Conservation (phyloP, 1,140 invertebrate genomes). For the Sitophilus oryzae region DNA sequence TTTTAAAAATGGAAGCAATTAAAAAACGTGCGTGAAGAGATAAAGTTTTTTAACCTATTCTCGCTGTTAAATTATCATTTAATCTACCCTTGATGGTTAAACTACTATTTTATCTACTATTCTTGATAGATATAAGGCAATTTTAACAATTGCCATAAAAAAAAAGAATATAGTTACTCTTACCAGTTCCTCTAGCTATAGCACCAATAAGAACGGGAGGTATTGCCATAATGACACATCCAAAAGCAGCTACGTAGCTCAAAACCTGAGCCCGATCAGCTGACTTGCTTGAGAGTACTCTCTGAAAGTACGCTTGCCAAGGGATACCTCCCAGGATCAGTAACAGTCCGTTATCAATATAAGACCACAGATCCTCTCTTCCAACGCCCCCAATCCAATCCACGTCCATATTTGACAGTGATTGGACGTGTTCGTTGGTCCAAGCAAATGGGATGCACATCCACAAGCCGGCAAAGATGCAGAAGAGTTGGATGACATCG, state of each 20-base stretch:
- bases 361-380: constrained; percentile 68
- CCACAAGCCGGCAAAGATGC: constrained; percentile 97
- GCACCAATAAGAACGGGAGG: constrained; percentile 94
- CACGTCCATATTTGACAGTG: constrained; percentile 72
- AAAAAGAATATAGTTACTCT: constrained; percentile 39
- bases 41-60: no score
- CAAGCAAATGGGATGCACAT: constrained; percentile 96
- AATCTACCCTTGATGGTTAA: no score
- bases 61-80: no score
- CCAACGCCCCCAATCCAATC: constrained; percentile 85
- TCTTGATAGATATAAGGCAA: no score
- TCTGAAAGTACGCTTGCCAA: constrained; percentile 98
- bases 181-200: constrained; percentile 90
- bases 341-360: constrained; percentile 86
- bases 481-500: constrained; percentile 97
- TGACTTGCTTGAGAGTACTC: constrained; percentile 92
- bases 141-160: background rate
- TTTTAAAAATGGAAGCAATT: no score
- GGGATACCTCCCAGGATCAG: constrained; percentile 96
- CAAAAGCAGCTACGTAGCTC: constrained; percentile 93
- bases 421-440: constrained; percentile 73
- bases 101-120: no score
- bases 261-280: constrained; percentile 87
- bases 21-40: no score
- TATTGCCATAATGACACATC: constrained; percentile 94